These are phyloP conservation scores for Ennomos fuscantarius DNA, from an alignment of 2,888 invertebrate genomes.

Conservation along the genomic window DNA sequence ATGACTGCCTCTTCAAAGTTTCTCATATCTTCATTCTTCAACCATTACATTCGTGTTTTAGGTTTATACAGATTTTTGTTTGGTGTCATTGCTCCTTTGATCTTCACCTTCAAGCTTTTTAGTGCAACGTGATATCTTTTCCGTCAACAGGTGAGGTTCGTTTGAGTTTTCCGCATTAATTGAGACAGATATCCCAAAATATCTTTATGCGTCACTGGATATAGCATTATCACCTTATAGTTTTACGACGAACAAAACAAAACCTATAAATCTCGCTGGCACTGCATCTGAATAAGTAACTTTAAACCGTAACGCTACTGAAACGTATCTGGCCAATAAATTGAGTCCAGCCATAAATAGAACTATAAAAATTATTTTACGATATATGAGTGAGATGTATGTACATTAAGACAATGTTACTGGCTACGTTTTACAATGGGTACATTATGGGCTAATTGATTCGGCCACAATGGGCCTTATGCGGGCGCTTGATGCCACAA, in stretches of 20 bases:
- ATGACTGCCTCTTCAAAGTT: slow-evolving; percentile 79
- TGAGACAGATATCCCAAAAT: slow-evolving; percentile 40
- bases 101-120: slow-evolving; percentile 65
- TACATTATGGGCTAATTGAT: slow-evolving; percentile 83
- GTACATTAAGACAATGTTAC: slow-evolving; percentile 82
- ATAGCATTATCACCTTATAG: slow-evolving; percentile 47
- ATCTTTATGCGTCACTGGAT: slow-evolving; percentile 37
- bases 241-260: slow-evolving; percentile 58
- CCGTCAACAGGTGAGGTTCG: slow-evolving; percentile 65
- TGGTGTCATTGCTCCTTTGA: slow-evolving; percentile 74
- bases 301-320: slow-evolving; percentile 72
- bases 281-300: slow-evolving; percentile 58
- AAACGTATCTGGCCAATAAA: slow-evolving; percentile 80
- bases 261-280: slow-evolving; percentile 59
- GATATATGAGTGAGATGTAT: slow-evolving; percentile 69
- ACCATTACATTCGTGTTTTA: slow-evolving; percentile 68
- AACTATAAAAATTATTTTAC: slow-evolving; percentile 82
- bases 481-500: slow-evolving; percentile 68
- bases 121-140: slow-evolving; percentile 63
- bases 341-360: slow-evolving; percentile 76
- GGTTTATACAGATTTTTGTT: slow-evolving; percentile 55
- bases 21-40: slow-evolving; percentile 70
- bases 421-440: slow-evolving; percentile 73
- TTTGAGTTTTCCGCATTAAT: slow-evolving; percentile 41
- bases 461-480: slow-evolving; percentile 80